A percentile compares a stretch with the other conserved stretches of the same genome.
Conservation (phyloP, 2,888 invertebrate species). For the Chamaedrilus cognettii region DNA sequence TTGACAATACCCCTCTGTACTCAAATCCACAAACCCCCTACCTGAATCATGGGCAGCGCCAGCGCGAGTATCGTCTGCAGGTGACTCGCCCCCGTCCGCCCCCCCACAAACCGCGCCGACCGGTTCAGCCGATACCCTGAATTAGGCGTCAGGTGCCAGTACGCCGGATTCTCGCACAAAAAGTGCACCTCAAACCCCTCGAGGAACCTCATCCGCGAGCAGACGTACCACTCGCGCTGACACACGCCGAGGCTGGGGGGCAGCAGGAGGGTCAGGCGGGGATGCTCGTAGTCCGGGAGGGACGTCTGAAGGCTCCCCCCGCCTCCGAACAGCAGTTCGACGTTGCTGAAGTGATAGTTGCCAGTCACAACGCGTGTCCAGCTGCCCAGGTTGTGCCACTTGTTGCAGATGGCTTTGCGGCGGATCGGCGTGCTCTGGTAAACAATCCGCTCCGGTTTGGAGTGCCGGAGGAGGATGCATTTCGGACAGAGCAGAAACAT, state of each 20-base stretch:
- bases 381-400: conserved; percentile 43
- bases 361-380: conserved; percentile 41
- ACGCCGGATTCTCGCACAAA: conserved; percentile 41
- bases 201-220: conserved; percentile 38
- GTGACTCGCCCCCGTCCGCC: conserved; percentile 31
- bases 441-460: conserved; percentile 37
- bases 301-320: conserved; percentile 24
- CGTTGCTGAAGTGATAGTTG: conserved; percentile 36
- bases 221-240: conserved; percentile 41
- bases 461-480: conserved; percentile 37
- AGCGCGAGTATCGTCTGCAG: conserved; percentile 35
- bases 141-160: conserved; percentile 41
- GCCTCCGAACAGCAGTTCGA: conserved; percentile 17
- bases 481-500: conserved; percentile 39
- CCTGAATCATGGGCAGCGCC: conserved; percentile 41
- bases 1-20: too few species aligned
- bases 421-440: conserved; percentile 29
- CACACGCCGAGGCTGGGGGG: conserved; percentile 38
- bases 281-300: conserved; percentile 42
- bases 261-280: conserved; percentile 38
- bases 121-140: conserved; percentile 40
- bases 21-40: background rate
- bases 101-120: conserved; percentile 28
- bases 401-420: conserved; percentile 40
- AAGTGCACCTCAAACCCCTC: conserved; percentile 44